phyloP scores from a whole-genome alignment of 1,140 invertebrate genomes.

The Batillaria attramentaria region DNA sequence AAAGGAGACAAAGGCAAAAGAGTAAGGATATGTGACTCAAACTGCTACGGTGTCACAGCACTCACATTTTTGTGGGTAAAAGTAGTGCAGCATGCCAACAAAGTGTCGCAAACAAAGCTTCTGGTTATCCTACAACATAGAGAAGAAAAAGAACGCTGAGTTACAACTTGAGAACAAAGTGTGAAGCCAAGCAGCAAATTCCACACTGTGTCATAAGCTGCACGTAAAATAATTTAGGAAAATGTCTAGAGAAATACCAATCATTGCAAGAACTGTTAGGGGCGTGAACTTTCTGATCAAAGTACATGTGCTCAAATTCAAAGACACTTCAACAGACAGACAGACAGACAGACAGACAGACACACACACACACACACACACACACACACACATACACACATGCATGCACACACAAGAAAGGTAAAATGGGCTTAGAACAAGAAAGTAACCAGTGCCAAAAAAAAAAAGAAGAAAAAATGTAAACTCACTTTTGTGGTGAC shows the following conservation, averaged over 20 bases:
- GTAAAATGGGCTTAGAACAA: neutral
- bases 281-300: too few relatives aligned
- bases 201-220: too few relatives aligned
- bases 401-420: neutral
- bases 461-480: too few relatives aligned
- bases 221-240: too few relatives aligned
- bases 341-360: neutral
- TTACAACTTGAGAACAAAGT: too few relatives aligned
- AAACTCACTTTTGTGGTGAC: conserved; percentile 64
- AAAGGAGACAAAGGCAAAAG: too few relatives aligned
- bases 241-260: too few relatives aligned
- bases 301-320: too few relatives aligned
- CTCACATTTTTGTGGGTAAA: conserved; percentile 82
- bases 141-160: conserved; percentile 6
- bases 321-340: too few relatives aligned
- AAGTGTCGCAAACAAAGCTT: conserved; percentile 80
- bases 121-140: conserved; percentile 48
- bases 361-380: neutral
- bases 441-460: neutral
- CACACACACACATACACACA: neutral
- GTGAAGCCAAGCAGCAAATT: neutral
- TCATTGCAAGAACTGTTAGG: too few relatives aligned
- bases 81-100: conserved; percentile 85
- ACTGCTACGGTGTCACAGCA: conserved; percentile 26
- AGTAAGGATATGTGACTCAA: too few relatives aligned